Base-by-base conservation (phyloP, 2,113 vertebrate species). In the Catharus minimus region DNA sequence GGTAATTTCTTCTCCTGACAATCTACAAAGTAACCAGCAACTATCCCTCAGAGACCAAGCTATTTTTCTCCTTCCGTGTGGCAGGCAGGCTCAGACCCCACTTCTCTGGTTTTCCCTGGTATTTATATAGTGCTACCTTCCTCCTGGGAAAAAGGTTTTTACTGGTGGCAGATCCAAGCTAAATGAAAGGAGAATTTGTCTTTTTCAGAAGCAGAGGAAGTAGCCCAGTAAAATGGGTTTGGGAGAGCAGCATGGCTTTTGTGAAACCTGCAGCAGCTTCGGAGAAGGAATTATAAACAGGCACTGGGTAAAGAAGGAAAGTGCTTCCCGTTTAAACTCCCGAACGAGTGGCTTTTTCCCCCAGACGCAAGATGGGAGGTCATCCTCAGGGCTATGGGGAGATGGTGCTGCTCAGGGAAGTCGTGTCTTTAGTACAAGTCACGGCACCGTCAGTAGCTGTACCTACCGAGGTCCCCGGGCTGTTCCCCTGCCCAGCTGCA, bases 1-100 rank as follows among this genome's bases (percentile, higher is more conserved):
- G 47, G 41, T 50, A 86, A 93, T 95, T 89, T 73, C 73, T 95
- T 78, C 69, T 75, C 53, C 64, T 79, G 77, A 78, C 66, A 84
- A 66, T 33, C 62, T 86, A 77, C 53, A 68, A 86, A 95, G 69
- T 89, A 94, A 72, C 92, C 61, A 75, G 66, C 43, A 50, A 67
- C 73, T 73, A 57, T 55, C 24, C 66, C 30, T 22, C 16, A 13
- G 52, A 60, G 75, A 84, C 33, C 11, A 58, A 56, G 62, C 19
- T 44, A 43, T 91, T 91, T 57, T 74, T 82, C 20, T 1, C 26
- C 47, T 23, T 24, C 17, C 5, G 32, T 0, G 3, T 30, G 30
- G 60, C 66, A 80, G 89, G 22, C 58, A 77, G 81, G 56, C 81
- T 93, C 52, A 85, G 60, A 89, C 27, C 86, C 43, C 4, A 0